Percentiles rank a stretch among this genome's conserved stretches.
Evolutionary conservation across 2,888 invertebrate genomes (phyloP).

Genomic region (Caenorhabditis sulstoni): DNA sequence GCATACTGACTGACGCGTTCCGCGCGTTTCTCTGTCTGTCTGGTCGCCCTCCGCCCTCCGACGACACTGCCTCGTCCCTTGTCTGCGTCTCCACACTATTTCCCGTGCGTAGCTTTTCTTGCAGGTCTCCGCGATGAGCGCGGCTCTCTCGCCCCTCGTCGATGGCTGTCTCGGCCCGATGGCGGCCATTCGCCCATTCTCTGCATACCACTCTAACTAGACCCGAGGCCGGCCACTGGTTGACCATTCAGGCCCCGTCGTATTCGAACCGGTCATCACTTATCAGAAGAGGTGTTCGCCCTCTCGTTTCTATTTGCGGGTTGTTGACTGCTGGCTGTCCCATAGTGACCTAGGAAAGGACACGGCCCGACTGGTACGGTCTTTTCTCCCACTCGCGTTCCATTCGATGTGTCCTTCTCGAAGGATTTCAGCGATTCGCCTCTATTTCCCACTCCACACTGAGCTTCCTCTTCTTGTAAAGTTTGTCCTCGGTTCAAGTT

Average conservation of each 20-base stretch:
- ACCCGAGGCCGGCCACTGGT: constrained; percentile 26
- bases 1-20: constrained; percentile 15
- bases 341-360: neutral
- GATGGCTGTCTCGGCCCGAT: constrained; percentile 50
- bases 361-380: constrained; percentile 10
- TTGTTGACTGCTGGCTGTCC: neutral
- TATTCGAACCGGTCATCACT: constrained; percentile 13
- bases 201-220: constrained; percentile 46
- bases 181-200: constrained; percentile 53
- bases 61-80: constrained; percentile 1
- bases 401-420: too few relatives aligned
- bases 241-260: constrained; percentile 24
- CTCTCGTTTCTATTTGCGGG: neutral
- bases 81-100: constrained; percentile 37
- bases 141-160: constrained; percentile 19
- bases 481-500: constrained; percentile 58
- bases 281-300: constrained; percentile 12
- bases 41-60: neutral
- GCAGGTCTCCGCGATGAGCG: constrained; percentile 42
- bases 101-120: constrained; percentile 22
- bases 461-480: constrained; percentile 14
- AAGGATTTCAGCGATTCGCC: too few relatives aligned
- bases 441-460: neutral
- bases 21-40: neutral
- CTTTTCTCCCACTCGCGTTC: neutral